These are phyloP conservation scores for Numida meleagris DNA, from an alignment of 2,113 vertebrate species.

Conservation along the genomic window DNA sequence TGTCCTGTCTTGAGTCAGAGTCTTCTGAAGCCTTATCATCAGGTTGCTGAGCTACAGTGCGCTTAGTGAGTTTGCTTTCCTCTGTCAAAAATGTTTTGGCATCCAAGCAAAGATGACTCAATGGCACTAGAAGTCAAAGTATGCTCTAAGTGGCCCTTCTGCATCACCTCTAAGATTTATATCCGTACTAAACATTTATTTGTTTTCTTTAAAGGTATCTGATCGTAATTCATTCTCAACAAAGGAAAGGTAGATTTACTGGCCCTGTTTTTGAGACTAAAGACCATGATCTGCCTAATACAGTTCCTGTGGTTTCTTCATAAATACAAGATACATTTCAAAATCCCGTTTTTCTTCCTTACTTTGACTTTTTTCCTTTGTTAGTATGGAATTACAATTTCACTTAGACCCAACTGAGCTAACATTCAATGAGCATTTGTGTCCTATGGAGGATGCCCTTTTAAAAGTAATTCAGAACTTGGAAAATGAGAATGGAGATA, in stretches of 20 bases:
- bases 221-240: conserved; percentile 47
- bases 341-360: conserved; percentile 52
- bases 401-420: conserved; percentile 24
- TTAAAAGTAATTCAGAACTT: conserved; percentile 16
- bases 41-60: not conserved
- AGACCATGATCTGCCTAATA: conserved; percentile 33
- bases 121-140: not conserved
- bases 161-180: not conserved
- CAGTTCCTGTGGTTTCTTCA: not conserved
- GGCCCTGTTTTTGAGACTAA: conserved; percentile 28
- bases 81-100: not conserved
- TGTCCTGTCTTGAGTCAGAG: not conserved
- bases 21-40: not conserved
- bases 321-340: conserved; percentile 44
- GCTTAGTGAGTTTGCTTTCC: not conserved
- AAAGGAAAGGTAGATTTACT: conserved; percentile 66
- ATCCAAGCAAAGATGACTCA: not conserved
- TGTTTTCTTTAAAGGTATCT: conserved; percentile 54
- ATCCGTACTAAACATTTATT: conserved; percentile 28
- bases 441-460: conserved; percentile 4
- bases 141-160: not conserved
- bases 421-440: conserved; percentile 26
- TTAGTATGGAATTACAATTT: conserved; percentile 19
- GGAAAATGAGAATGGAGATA: conserved; percentile 41
- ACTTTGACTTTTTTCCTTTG: conserved; percentile 24